Base-by-base conservation (phyloP, 2,113 vertebrate genomes). In the Uria lomvia region DNA sequence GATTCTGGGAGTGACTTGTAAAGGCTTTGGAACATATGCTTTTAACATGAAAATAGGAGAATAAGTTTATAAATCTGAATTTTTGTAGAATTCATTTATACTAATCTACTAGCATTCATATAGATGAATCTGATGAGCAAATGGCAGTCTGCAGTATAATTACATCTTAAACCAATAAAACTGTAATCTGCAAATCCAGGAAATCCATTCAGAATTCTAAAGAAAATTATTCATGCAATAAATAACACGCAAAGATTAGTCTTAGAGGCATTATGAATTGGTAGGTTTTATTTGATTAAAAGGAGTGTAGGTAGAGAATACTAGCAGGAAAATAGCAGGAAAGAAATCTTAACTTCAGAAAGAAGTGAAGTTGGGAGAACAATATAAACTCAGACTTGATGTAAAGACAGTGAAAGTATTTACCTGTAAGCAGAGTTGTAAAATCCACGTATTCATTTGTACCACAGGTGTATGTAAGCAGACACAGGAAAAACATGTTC, bases 121-220 rank as follows among this genome's bases (percentile, higher is more conserved):
- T 73, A 90, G 82, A 90, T 88, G 3, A 79, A 88, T 90, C 85
- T 62, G 67, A 90, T 86, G 74, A 93, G 36, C 45, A 94, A 86
- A 56, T 86, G 58, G 12, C 74, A 92, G 81, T 42, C 81, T 86
- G 70, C 62, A 83, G 38, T 76, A 45, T 72, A 95, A 91, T 90
- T 80, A 78, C 27, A 21, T 94, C 50, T 96, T 94, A 88, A 95
- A 94, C 68, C 68, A 88, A 84, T 93, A 91, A 75, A 79, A 92
- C 65, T 49, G 23, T 93, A 93, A 72, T 73, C 43, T 84, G 55
- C 18, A 92, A 92, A 93, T 86, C 21, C 43, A 92, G 60, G n/a
- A 80, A 94, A 90, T 80, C 42, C 45, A 36, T 77, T 95, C 63
- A 67, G 77, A 88, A 74, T 68, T 80, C 47, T 86, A 45, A 71